Base-by-base conservation (phyloP, 2,888 invertebrate species). In the Autographa gamma region DNA sequence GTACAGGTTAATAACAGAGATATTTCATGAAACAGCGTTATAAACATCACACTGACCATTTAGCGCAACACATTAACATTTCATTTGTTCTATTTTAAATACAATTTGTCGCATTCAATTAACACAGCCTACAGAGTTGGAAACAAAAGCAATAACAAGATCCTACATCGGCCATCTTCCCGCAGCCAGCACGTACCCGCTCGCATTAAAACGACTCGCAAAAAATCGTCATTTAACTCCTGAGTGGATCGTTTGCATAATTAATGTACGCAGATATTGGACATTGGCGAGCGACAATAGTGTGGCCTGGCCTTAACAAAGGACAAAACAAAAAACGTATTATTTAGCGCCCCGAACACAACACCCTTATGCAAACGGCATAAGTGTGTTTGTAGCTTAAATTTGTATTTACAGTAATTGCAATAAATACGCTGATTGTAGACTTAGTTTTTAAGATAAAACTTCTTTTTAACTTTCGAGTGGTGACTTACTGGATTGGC, bases 161-260 rank as follows among this genome's bases (percentile, higher is more conserved):
- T 68, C 18, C 61, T 69, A 60, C 67, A 81, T 77, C 74, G 77
- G 76, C 82, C 81, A 85, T 77, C 79, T 83, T 77, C 81, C 81
- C 76, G 79, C 85, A 88, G 85, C 91, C 91, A 90, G 91, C 92
- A 88, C 84, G 74, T 86, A 84, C 74, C 85, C 85, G 84, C 85
- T 48, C 48, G 86, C 89, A 90, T 90, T 91, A 89, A 89, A 87
- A 86, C 85, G 85, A 81, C 82, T 79, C 74, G 80, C 80, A 86
- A 88, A 89, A 89, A 87, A 86, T 83, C 76, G 69, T 81, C 86
- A 87, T 86, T 89, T 88, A 83, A 85, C 79, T 86, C 84, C 75
- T 75, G 83, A 86, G 85, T 85, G 81, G 81, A 85, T 86, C 89
- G 89, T 92, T 93, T 92, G 92, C 92, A 93, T 93, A 93, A 92